phyloP scores from a whole-genome alignment of 2,888 invertebrate species.

The Serripes groenlandicus region DNA sequence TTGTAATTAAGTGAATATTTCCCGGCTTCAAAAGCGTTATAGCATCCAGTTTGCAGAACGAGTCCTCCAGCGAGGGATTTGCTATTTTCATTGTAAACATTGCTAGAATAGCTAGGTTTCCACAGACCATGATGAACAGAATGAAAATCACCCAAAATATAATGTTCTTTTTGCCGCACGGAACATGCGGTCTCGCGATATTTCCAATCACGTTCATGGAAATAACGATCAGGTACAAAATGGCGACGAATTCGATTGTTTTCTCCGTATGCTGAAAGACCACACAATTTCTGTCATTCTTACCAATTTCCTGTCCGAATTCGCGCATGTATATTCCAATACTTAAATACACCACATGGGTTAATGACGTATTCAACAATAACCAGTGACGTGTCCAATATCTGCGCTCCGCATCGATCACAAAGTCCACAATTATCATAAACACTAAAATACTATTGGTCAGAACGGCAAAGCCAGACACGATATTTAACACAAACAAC shows the following conservation, averaged over 20 bases:
- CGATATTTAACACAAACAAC: conserved; percentile 55
- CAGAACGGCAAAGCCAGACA: conserved; percentile 60
- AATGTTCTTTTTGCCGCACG: conserved; percentile 47
- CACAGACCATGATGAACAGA: conserved; percentile 58
- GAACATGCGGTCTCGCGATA: conserved; percentile 19
- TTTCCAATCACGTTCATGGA: conserved; percentile 45
- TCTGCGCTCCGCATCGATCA: conserved; percentile 47
- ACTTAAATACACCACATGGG: conserved; percentile 52
- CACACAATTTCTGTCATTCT: conserved; percentile 40
- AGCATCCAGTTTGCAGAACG: conserved; percentile 33
- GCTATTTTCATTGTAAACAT: conserved; percentile 54
- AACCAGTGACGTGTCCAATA: conserved; percentile 64
- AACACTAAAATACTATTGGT: conserved; percentile 58
- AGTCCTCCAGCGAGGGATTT: background rate
- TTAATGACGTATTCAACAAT: conserved; percentile 50
- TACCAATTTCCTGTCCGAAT: conserved; percentile 19
- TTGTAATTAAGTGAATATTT: conserved; percentile 41
- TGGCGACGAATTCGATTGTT: conserved; percentile 55
- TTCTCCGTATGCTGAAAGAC: conserved; percentile 58
- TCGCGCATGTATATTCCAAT: conserved; percentile 57
- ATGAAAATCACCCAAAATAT: conserved; percentile 58
- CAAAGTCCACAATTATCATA: conserved; percentile 62
- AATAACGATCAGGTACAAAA: conserved; percentile 45
- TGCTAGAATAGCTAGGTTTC: conserved; percentile 47
- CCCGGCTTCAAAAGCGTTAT: conserved; percentile 12